Evolutionary conservation across 1,140 invertebrate genomes (phyloP).

Genomic region (Drosophila paulistorum): DNA sequence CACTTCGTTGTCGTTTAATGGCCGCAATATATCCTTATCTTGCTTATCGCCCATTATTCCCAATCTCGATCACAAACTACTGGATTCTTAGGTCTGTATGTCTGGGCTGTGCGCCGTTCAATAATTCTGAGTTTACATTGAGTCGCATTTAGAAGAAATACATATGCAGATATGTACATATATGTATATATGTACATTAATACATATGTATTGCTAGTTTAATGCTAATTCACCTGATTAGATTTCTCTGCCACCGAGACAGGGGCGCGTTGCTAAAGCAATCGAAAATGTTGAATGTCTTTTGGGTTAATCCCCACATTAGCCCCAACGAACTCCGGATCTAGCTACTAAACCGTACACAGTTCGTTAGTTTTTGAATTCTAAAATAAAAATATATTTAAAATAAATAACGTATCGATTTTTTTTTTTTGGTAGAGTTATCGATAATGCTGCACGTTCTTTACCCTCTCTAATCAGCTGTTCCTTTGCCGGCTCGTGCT

Average conservation of each 20-base stretch:
- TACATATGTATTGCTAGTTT: conserved; percentile 24
- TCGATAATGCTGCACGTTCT: neutral
- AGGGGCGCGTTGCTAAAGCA: neutral
- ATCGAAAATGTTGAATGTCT: neutral
- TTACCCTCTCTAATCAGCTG: neutral
- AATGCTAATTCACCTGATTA: conserved; percentile 63
- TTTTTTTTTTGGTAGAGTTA: neutral
- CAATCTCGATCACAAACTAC: neutral
- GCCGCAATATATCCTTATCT: conserved; percentile 68
- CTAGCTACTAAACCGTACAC: no score
- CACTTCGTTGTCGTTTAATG: conserved; percentile 59
- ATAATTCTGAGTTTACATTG: conserved; percentile 16
- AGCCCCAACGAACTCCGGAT: no score
- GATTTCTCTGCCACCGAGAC: conserved; percentile 39
- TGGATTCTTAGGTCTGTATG: conserved; percentile 7
- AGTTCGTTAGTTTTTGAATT: no score
- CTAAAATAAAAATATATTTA: no score
- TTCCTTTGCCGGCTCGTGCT: neutral
- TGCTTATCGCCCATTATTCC: conserved; percentile 46
- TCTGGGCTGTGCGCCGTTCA: conserved; percentile 7
- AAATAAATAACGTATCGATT: neutral
- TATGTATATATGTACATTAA: conserved; percentile 6
- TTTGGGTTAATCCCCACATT: no score
- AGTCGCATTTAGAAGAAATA: neutral
- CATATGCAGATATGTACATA: neutral